These are phyloP conservation scores for Limnothrissa miodon DNA, from an alignment of 2,113 vertebrate species.

Conservation along the genomic window DNA sequence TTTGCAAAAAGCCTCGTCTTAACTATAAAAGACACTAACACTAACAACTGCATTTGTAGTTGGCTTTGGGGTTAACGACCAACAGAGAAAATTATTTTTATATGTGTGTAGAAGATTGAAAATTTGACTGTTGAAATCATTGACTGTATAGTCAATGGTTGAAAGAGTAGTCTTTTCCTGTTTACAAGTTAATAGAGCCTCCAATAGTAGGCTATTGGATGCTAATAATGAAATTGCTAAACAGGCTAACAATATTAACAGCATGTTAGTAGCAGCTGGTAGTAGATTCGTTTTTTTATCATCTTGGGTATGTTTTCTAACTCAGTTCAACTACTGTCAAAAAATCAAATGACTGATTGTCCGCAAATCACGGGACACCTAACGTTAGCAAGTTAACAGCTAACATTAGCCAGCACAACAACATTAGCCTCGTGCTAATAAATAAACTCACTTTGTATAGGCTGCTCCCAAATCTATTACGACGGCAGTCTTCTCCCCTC, in stretches of 20 bases:
- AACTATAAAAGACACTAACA: neutral
- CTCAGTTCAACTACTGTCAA: neutral
- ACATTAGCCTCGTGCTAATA: constrained; percentile 30
- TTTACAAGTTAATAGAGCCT: neutral
- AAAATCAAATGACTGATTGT: neutral
- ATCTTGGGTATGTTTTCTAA: no score
- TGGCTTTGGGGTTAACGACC: neutral
- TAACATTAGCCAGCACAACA: neutral
- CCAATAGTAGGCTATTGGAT: neutral
- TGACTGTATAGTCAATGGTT: no score
- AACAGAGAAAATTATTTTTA: neutral
- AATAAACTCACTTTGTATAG: constrained; percentile 87
- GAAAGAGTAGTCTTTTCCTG: neutral
- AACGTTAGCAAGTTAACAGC: neutral
- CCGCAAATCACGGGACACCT: neutral
- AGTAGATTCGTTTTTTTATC: no score
- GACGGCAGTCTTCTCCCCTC: constrained; percentile 92
- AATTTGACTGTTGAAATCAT: neutral
- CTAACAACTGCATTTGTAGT: neutral
- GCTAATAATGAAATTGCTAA: neutral
- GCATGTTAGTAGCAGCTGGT: no score
- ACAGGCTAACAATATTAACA: neutral
- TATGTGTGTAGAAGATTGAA: neutral
- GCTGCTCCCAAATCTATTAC: constrained; percentile 91
- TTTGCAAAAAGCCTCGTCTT: neutral